Evolutionary conservation across 2,113 vertebrate genomes (phyloP).

Genomic region (Salvelinus fontinalis): DNA sequence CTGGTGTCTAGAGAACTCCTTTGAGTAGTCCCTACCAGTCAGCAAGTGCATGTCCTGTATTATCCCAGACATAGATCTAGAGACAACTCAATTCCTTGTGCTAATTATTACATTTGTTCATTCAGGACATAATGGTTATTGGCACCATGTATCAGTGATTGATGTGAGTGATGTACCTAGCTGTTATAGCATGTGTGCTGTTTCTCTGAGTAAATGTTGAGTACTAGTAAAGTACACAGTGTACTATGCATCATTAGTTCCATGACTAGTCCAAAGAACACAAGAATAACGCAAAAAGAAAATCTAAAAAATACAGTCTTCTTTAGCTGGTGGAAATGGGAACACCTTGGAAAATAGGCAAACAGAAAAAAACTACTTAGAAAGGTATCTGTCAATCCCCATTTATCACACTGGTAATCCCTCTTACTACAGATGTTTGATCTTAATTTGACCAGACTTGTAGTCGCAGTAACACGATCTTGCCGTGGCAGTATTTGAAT

Average conservation of each 20-base stretch:
- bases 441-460: no score
- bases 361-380: background rate
- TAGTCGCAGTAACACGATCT: no score
- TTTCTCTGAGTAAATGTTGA: background rate
- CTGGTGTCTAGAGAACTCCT: no score
- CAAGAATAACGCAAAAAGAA: no score
- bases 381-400: constrained; percentile 17
- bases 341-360: constrained; percentile 10
- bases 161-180: background rate
- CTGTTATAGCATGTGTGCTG: constrained; percentile 24
- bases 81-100: no score
- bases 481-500: no score
- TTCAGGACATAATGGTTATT: background rate
- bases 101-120: background rate
- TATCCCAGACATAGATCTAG: no score
- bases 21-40: no score
- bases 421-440: background rate
- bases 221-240: background rate
- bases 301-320: constrained; percentile 7
- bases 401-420: background rate
- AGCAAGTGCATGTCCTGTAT: no score
- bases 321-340: constrained; percentile 35
- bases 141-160: background rate
- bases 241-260: constrained; percentile 25
- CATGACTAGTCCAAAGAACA: constrained; percentile 4